phyloP scores from a whole-genome alignment of 1,140 invertebrate species.

The Holcopasites calliopsidis region DNA sequence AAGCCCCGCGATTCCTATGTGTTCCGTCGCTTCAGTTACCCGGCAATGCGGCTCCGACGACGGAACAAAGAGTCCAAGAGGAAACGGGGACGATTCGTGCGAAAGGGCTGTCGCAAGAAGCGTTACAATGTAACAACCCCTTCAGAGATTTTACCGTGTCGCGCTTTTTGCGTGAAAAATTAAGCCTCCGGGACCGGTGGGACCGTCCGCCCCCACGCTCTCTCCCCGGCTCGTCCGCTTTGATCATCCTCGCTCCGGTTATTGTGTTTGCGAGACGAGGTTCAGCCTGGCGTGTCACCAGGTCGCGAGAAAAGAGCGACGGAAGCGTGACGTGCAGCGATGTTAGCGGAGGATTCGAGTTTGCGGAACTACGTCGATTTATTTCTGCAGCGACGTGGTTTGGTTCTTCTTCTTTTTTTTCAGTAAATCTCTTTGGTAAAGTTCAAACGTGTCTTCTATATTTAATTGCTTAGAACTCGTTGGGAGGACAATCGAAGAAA shows the following conservation, averaged over 20 bases:
- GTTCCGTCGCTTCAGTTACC: slow-evolving; percentile 4
- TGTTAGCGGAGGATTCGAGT: background rate
- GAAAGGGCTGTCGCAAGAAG: slow-evolving; percentile 9
- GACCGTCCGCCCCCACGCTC: background rate
- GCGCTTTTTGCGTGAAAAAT: slow-evolving; percentile 35
- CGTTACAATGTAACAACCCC: slow-evolving; percentile 26
- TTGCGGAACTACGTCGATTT: too few species aligned
- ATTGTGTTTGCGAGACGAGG: slow-evolving; percentile 22
- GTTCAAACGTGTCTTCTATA: too few species aligned
- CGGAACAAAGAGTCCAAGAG: slow-evolving; percentile 18
- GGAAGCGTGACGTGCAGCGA: background rate
- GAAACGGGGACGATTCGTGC: slow-evolving; percentile 4
- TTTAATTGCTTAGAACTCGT: too few species aligned
- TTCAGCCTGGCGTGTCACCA: background rate
- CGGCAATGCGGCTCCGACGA: background rate
- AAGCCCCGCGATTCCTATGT: background rate
- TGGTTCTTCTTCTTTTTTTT: too few species aligned
- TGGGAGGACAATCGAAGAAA: too few species aligned
- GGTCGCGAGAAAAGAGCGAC: background rate
- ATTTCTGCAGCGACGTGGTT: too few species aligned
- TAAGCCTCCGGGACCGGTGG: slow-evolving; percentile 10
- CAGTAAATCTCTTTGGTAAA: too few species aligned
- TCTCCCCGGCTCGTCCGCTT: background rate
- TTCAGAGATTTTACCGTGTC: slow-evolving; percentile 1
- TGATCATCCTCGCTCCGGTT: slow-evolving; percentile 24